Percentiles rank a stretch among this genome's conserved stretches.
These are phyloP conservation scores for Pyxicephalus adspersus DNA, from an alignment of 2,113 vertebrate species.

Conservation along the genomic window DNA sequence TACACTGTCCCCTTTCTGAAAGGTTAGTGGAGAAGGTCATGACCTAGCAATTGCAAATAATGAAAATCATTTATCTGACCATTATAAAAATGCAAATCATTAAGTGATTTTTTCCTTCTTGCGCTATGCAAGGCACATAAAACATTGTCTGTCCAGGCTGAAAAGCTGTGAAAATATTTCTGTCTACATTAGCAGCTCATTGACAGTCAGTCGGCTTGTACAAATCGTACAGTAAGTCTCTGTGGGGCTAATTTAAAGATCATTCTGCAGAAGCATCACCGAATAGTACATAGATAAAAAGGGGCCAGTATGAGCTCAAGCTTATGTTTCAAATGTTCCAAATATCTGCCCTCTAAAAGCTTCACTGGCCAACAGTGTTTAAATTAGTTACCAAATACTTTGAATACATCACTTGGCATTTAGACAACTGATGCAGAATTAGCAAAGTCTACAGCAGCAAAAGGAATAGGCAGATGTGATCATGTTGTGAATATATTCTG, in stretches of 20 bases:
- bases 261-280: constrained; percentile 25
- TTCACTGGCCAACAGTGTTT: constrained; percentile 8
- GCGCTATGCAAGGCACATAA: neutral
- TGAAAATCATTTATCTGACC: constrained; percentile 36
- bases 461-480: constrained; percentile 35
- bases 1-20: constrained; percentile 16
- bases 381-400: constrained; percentile 21
- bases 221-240: constrained; percentile 52
- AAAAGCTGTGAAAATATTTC: constrained; percentile 20
- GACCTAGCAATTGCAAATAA: constrained; percentile 17
- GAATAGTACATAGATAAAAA: constrained; percentile 40
- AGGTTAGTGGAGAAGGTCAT: constrained; percentile 33
- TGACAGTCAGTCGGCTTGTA: constrained; percentile 46
- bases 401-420: constrained; percentile 16
- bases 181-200: constrained; percentile 48
- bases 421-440: constrained; percentile 23
- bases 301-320: neutral
- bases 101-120: constrained; percentile 18
- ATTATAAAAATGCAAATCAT: constrained; percentile 30
- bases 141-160: constrained; percentile 10
- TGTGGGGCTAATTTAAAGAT: constrained; percentile 54
- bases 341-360: constrained; percentile 27
- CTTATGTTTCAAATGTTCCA: constrained; percentile 14
- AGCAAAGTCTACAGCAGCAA: constrained; percentile 15
- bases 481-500: constrained; percentile 44